Base-by-base conservation (phyloP, 1,140 invertebrate genomes). In the Ips typographus region DNA sequence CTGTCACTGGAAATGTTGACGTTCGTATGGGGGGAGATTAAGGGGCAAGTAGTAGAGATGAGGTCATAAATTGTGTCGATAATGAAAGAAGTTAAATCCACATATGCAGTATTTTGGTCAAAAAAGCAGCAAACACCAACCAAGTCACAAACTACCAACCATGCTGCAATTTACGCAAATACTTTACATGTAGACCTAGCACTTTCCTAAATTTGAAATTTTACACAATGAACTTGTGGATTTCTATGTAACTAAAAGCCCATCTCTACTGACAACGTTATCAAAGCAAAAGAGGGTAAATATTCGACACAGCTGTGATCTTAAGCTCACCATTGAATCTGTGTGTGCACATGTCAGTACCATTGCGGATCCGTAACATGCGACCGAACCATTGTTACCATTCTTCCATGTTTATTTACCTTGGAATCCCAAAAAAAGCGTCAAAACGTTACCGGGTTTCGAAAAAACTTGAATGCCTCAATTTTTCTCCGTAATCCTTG, bases 1-100 rank as follows among this genome's bases (percentile, higher is more conserved):
- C 77, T 72, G 62, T 72, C 68, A 72, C 60, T 70, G 64, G 62
- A 62, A 71, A 73, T 51, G 61, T 64, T 66, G 62, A 70, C 51
- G 58, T 60, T 42, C 44, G 44, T 49, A 8, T 60, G 8, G 40
- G 37, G 62, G 40, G 47, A 52, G 55, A 44, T 72, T 53, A 43
- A 38, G 56, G 38, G 36, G n/a, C 5, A 47, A 47, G 44, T 47
- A 5, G 5, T 47, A 47, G 44, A 6, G n/a, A 47, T 47, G n/a
- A 47, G 44, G 44, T 6, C 5, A 47, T 47, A 47, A 47, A 47
- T 47, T 47, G 5, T 47, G 5, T 47, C n/a, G 5, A 47, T 47
- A 6, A 47, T 6, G n/a, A 47, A 47, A 6, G n/a, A n/a, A 5
- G 22, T 22, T 22, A 22, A 22, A 22, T 22, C 22, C 22, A 22